These are phyloP conservation scores for Paratilapia polleni DNA, from an alignment of 2,113 vertebrate species.

Conservation along the genomic window DNA sequence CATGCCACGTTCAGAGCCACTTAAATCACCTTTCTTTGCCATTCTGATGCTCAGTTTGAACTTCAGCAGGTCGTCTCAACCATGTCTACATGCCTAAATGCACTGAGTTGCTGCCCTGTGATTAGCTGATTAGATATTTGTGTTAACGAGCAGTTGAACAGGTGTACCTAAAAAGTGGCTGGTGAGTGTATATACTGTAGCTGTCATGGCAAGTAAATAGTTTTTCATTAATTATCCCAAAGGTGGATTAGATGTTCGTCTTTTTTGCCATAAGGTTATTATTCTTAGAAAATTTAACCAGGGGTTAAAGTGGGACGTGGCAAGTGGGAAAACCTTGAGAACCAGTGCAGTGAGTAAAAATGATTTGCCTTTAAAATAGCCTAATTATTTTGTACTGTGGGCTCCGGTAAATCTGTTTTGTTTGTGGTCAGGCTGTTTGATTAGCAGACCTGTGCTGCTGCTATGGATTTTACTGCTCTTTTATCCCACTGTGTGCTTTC, in stretches of 20 bases:
- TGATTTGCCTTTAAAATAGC: neutral
- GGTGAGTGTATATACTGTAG: neutral
- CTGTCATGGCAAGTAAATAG: neutral
- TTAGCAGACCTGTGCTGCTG: neutral
- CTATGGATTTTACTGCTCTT: neutral
- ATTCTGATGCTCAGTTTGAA: too few species aligned
- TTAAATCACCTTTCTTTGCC: too few species aligned
- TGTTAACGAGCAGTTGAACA: too few species aligned
- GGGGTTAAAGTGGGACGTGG: neutral
- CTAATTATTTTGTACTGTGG: neutral
- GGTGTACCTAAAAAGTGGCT: too few species aligned
- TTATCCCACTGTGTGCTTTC: neutral
- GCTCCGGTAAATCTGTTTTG: neutral
- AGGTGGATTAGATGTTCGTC: neutral
- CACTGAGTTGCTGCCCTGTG: too few species aligned
- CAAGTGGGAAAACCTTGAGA: neutral
- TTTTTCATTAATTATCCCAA: neutral
- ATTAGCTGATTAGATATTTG: too few species aligned
- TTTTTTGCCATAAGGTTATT: neutral
- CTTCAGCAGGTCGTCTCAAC: too few species aligned
- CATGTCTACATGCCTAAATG: too few species aligned
- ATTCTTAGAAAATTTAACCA: neutral
- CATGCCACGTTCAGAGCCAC: too few species aligned
- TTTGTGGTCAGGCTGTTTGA: neutral
- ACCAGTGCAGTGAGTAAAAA: neutral